These are phyloP conservation scores for Apolygus lucorum DNA, from an alignment of 1,140 invertebrate species.

Conservation along the genomic window DNA sequence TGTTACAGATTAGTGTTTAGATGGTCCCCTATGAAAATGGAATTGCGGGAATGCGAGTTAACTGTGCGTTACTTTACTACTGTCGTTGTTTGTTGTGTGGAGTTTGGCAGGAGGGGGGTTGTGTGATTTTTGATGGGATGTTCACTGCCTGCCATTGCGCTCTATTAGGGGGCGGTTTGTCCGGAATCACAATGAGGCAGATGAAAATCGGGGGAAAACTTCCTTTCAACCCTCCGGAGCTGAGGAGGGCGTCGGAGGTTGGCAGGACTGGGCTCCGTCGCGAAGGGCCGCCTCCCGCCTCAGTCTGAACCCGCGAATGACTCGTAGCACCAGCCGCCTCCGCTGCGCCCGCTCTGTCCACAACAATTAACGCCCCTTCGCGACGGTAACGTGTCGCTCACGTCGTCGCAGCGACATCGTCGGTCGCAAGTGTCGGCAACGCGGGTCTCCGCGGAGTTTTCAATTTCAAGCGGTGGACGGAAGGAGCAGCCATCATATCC, in stretches of 20 bases:
- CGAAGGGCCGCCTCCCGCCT: background rate
- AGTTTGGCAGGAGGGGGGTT: background rate
- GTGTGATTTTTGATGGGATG: background rate
- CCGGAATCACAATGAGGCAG: background rate
- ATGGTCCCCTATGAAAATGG: too few relatives aligned
- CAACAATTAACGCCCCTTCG: background rate
- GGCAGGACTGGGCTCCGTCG: background rate
- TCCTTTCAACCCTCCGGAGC: too few relatives aligned
- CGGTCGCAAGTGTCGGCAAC: background rate
- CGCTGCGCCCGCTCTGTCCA: background rate
- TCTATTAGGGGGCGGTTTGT: background rate
- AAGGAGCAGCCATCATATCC: constrained; percentile 7
- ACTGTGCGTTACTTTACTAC: too few relatives aligned
- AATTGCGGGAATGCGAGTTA: too few relatives aligned
- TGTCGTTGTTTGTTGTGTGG: too few relatives aligned
- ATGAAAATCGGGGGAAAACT: background rate
- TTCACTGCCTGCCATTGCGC: background rate
- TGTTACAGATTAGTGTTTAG: too few relatives aligned
- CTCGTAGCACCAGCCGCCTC: background rate
- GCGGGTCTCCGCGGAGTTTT: background rate
- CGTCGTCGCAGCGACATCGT: background rate
- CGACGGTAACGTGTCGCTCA: background rate
- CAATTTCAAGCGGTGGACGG: background rate
- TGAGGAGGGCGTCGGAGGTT: background rate
- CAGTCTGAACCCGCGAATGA: constrained; percentile 3